phyloP scores from a whole-genome alignment of 2,113 vertebrate species.

The Saimiri boliviensis region DNA sequence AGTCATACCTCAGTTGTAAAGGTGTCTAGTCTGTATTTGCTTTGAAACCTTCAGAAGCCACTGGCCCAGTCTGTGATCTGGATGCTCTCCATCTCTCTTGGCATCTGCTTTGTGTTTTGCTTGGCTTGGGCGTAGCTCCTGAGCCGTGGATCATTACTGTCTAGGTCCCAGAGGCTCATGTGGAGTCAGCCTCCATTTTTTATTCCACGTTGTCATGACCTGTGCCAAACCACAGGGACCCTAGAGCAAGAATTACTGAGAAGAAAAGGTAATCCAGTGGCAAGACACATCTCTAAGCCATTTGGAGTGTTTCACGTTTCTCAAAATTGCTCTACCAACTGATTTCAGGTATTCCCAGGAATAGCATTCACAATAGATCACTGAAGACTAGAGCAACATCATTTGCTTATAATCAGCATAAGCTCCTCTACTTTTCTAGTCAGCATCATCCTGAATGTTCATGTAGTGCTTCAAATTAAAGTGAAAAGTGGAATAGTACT shows the following conservation, averaged over 20 bases:
- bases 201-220: neutral
- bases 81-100: neutral
- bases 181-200: neutral
- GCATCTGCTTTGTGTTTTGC: neutral
- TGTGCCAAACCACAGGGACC: constrained; percentile 52
- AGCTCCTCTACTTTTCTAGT: neutral
- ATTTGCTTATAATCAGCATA: neutral
- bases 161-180: neutral
- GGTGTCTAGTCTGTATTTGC: neutral
- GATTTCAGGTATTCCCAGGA: neutral
- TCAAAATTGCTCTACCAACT: neutral
- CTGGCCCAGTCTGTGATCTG: neutral
- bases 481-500: neutral
- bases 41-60: neutral
- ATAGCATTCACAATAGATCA: neutral
- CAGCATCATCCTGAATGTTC: neutral
- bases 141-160: neutral
- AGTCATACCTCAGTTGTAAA: neutral
- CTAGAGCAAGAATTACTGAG: neutral
- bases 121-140: constrained; percentile 6
- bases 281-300: constrained; percentile 6
- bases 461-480: neutral
- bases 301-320: neutral
- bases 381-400: neutral
- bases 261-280: constrained; percentile 3